Base-by-base conservation (phyloP, 2,113 vertebrate species). In the Eretmochelys imbricata region DNA sequence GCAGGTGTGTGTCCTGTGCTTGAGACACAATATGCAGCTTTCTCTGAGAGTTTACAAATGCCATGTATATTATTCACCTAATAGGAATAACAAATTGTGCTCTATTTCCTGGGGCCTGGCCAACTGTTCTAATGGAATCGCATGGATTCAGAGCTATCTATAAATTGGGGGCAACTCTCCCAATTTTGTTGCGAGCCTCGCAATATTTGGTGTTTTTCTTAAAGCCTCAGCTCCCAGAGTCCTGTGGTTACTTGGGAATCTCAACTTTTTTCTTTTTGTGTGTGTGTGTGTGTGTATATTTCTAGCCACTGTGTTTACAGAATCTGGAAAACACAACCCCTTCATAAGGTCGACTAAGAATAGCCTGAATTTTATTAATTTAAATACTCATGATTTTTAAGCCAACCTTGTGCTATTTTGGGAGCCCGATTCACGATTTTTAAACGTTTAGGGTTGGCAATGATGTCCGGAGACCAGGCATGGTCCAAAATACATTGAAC, bases 301-400 rank as follows among this genome's bases (percentile, higher is more conserved):
- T 84, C 55, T 14, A 46, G 5, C 1, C 1, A 1, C 12, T 88
- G 78, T 50, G n/a, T 2, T 27, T 19, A 82, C 25, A 80, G 46
- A 38, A 38, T 69, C 53, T 3, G 10, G n/a, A 54, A 38, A 69
- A 69, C 65, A 69, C 17, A n/a, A 10, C 35, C 31, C 17, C 3
- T 3, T 65, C 8, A 31, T 4, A 5, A 0, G 1, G 12, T 16
- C 13, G 17, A 19, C 6, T 12, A 4, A 14, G 29, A 86, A 10
- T 0, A 0, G 4, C 48, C 42, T 8, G 1, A 3, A 6, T 27
- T 10, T 10, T 78, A 48, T 3, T 20, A 38, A 31, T 55, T 24
- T 4, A 11, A 86, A 83, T 65, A 46, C 9, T 0, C 1, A 3
- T 2, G 1, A 4, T 80, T 88, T 82, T 85, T 90, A 88, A 7